These are phyloP conservation scores for Scaptomyza parva DNA, from an alignment of 2,888 invertebrate species.

Conservation along the genomic window DNA sequence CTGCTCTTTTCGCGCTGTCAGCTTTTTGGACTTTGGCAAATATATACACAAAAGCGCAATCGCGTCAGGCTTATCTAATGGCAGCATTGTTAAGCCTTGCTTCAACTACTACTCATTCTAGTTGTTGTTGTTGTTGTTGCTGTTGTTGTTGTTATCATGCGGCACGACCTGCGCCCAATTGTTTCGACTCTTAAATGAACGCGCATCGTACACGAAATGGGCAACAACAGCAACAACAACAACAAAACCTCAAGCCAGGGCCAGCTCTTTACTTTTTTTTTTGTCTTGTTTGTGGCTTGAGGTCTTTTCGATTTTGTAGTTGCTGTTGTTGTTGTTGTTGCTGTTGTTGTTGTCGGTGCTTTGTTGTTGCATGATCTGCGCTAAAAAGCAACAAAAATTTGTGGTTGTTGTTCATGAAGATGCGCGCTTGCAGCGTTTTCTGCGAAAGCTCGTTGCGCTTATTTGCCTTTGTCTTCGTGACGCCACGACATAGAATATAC, in stretches of 20 bases:
- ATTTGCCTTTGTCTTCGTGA: slow-evolving; percentile 79
- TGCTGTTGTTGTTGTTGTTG: slow-evolving; percentile 8
- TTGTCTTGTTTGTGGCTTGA: slow-evolving; percentile 27
- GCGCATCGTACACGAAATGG: slow-evolving; percentile 78
- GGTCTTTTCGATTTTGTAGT: slow-evolving; percentile 43
- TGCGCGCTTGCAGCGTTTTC: slow-evolving; percentile 79
- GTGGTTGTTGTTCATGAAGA: slow-evolving; percentile 68
- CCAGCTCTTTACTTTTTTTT: slow-evolving; percentile 22
- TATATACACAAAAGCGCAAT: slow-evolving; percentile 45
- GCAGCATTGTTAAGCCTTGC: slow-evolving; percentile 45
- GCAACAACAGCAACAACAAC: slow-evolving; percentile 27
- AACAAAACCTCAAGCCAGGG: slow-evolving; percentile 26
- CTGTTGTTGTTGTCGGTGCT: slow-evolving; percentile 43
- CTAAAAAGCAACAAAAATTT: slow-evolving; percentile 38
- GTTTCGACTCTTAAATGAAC: slow-evolving; percentile 73
- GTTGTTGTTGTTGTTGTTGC: slow-evolving; percentile 16
- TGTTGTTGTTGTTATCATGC: slow-evolving; percentile 69
- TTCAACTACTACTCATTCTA: slow-evolving; percentile 11
- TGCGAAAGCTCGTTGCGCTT: slow-evolving; percentile 73
- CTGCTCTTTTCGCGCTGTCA: slow-evolving; percentile 8
- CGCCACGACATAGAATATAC: slow-evolving; percentile 72
- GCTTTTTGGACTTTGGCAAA: slow-evolving; percentile 41
- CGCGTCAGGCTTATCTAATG: slow-evolving; percentile 57
- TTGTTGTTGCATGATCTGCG: slow-evolving; percentile 48
- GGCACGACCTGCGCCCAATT: slow-evolving; percentile 80